Evolutionary conservation across 2,797 vertebrate species (phyloP), one percentile per base, ranked within the genome.

Genomic region (Vespertilio murinus): DNA sequence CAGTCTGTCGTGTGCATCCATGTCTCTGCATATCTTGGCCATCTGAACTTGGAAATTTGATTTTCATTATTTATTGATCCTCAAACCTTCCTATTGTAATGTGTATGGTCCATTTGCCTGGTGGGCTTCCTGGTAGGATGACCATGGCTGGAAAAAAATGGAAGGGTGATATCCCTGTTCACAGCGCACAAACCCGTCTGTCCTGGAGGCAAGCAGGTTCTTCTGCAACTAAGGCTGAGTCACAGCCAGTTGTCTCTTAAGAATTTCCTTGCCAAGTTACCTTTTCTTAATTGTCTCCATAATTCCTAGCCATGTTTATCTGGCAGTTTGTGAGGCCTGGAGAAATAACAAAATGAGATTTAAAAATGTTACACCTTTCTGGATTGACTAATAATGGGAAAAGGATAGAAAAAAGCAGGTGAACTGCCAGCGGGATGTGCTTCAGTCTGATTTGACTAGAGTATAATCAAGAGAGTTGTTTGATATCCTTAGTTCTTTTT

Each of bases 301-400:
- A 65, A 81, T 30, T 88, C 54, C 64, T 45, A 22, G 38, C 33
- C 61, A 23, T 52, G 25, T 65, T 81, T 79, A 91, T 65, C 71
- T 92, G 42, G 33, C 73, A 69, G 85, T 33, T 45, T 90, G 59
- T 67, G 40, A 94, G 71, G 5, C 30, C 20, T 73, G 49, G 42
- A 74, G 78, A 88, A 71, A 38, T 92, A 96, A 77, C 30, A 59
- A 74, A 17, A 49, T 20, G 40, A 94, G 18, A 65, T 73, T 61
- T 22, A n/a, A 35, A 78, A 40, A 30, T 42, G 35, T 81, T 45
- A 22, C 42, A 5, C n/a, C 78, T 94, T 94, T 90, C 92, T 92
- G 56, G 78, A 84, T 38, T 22, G 35, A 85, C 38, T 17, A 8
- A 25, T 52, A 23, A 38, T 75, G 82, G 42, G 30, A 1, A 90